Percentiles rank a stretch among this genome's conserved stretches.
phyloP scores from a whole-genome alignment of 2,113 vertebrate species.

The Perca fluviatilis region DNA sequence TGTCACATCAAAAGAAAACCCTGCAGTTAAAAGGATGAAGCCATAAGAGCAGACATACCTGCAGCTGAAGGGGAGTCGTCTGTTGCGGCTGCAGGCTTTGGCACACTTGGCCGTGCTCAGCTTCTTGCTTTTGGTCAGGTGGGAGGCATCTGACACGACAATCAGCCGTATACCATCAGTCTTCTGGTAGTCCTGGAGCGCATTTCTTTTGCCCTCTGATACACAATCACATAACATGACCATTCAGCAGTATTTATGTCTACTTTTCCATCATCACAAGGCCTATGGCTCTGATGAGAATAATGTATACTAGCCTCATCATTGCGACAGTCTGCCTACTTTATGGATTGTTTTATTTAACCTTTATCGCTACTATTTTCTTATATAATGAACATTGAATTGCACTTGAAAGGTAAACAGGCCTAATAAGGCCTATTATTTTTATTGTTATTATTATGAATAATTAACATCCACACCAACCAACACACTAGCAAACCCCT shows the following conservation, averaged over 20 bases:
- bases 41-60: slow-evolving; percentile 85
- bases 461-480: neutral
- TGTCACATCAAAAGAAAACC: neutral
- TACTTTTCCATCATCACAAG: neutral
- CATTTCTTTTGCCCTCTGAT: slow-evolving; percentile 91
- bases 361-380: neutral
- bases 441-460: neutral
- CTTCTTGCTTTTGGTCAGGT: slow-evolving; percentile 89
- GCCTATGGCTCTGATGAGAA: neutral
- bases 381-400: neutral
- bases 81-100: slow-evolving; percentile 91
- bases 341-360: neutral
- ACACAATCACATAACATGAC: slow-evolving; percentile 33
- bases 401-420: neutral
- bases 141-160: slow-evolving; percentile 78
- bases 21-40: neutral
- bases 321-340: neutral
- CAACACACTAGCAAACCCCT: neutral
- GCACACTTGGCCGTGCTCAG: slow-evolving; percentile 91
- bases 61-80: slow-evolving; percentile 91
- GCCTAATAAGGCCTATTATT: neutral
- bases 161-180: slow-evolving; percentile 87
- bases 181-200: slow-evolving; percentile 95
- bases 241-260: slow-evolving; percentile 1
- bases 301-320: neutral